phyloP scores from a whole-genome alignment of 2,888 invertebrate species.

The Drosophila mercatorum region DNA sequence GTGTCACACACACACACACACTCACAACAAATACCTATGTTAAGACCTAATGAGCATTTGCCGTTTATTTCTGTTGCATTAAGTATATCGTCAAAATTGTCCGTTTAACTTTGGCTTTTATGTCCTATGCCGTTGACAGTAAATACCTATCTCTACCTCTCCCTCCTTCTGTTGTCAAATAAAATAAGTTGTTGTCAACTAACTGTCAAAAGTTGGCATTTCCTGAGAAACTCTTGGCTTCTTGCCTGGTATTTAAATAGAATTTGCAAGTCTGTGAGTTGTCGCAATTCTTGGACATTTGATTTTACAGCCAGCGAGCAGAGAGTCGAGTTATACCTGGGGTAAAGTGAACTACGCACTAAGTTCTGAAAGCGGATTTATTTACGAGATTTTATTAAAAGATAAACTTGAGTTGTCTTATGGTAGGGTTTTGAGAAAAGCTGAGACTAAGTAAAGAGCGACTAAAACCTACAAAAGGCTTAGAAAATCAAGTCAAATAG shows the following conservation, averaged over 20 bases:
- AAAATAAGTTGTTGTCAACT: slow-evolving; percentile 2
- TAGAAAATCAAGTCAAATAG: not conserved
- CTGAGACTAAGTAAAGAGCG: too few relatives aligned
- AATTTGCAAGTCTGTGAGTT: not conserved
- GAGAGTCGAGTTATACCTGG: not conserved
- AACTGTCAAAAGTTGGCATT: not conserved
- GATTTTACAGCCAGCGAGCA: not conserved
- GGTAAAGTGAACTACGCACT: too few relatives aligned
- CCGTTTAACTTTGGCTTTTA: slow-evolving; percentile 24
- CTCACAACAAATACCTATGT: slow-evolving; percentile 31
- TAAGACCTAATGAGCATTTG: slow-evolving; percentile 43
- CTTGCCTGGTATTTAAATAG: not conserved
- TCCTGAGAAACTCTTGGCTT: not conserved
- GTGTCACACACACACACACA: slow-evolving; percentile 17
- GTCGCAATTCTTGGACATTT: not conserved
- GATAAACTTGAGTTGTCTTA: not conserved
- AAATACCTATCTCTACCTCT: not conserved
- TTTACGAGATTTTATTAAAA: not conserved
- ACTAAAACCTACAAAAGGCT: not conserved
- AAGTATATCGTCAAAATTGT: slow-evolving; percentile 48
- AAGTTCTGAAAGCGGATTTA: not conserved
- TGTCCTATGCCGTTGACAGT: not conserved
- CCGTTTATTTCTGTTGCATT: slow-evolving; percentile 18
- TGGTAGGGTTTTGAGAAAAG: too few relatives aligned
- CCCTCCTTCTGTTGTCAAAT: not conserved